phyloP scores from a whole-genome alignment of 1,140 invertebrate species.

The Drosophila kanapiae region DNA sequence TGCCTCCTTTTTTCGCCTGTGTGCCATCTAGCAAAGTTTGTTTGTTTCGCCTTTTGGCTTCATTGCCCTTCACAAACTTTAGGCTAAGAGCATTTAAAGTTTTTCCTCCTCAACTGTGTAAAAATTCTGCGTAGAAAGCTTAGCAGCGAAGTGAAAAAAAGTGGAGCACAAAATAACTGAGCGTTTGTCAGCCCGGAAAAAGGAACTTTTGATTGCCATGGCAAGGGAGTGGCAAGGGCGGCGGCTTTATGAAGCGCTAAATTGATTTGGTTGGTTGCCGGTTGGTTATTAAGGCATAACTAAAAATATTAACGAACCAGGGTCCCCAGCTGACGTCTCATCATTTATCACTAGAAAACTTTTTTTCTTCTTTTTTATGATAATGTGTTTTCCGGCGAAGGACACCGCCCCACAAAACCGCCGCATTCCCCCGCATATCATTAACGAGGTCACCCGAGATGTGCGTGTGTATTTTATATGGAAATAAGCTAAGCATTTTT shows the following conservation, averaged over 20 bases:
- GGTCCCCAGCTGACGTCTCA: constrained; percentile 58
- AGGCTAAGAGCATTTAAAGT: constrained; percentile 70
- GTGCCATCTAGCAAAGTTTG: constrained; percentile 60
- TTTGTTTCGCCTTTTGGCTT: constrained; percentile 58
- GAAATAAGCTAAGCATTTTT: constrained; percentile 52
- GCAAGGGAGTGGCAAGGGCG: constrained; percentile 2
- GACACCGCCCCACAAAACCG: constrained; percentile 24
- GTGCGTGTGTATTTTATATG: constrained; percentile 30
- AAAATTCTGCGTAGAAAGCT: constrained; percentile 54
- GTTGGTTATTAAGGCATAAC: constrained; percentile 78
- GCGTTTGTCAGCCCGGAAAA: constrained; percentile 39
- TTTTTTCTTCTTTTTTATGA: constrained; percentile 62
- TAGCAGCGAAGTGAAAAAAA: constrained; percentile 35
- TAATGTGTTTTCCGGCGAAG: constrained; percentile 65
- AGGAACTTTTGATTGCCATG: constrained; percentile 42
- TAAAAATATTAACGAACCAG: constrained; percentile 77
- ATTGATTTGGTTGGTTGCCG: constrained; percentile 75
- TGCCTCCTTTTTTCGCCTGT: constrained; percentile 29
- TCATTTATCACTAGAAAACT: constrained; percentile 75
- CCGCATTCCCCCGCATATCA: constrained; percentile 5
- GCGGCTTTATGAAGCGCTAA: constrained; percentile 72
- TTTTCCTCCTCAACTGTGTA: constrained; percentile 42
- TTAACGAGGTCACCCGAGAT: constrained; percentile 63
- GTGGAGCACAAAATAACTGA: constrained; percentile 49
- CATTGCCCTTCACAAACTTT: constrained; percentile 44